A percentile compares a stretch with the other conserved stretches of the same genome.
These are phyloP conservation scores for Labia minor DNA, from an alignment of 2,888 invertebrate species.

Conservation along the genomic window DNA sequence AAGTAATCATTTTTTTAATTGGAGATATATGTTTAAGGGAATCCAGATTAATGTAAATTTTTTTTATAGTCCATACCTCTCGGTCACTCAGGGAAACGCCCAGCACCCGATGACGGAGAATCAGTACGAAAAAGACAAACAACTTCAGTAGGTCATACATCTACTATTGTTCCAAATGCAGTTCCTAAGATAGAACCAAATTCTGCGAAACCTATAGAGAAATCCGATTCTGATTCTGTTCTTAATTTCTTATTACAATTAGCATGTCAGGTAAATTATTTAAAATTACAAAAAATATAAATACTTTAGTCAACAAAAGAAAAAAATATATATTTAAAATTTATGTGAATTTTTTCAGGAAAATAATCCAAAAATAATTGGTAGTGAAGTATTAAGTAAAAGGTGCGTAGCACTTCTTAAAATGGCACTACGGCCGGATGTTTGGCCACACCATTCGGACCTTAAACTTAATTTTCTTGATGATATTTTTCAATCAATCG, in stretches of 20 bases:
- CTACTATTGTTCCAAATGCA: conserved; percentile 14
- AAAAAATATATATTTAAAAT: too few species aligned
- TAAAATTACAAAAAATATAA: too few species aligned
- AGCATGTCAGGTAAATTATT: conserved; percentile 67
- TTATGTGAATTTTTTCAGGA: too few species aligned
- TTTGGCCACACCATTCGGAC: conserved; percentile 88
- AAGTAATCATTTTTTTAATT: conserved; percentile 29
- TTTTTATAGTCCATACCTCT: background rate
- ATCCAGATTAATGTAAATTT: background rate
- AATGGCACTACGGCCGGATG: conserved; percentile 80
- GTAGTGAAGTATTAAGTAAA: conserved; percentile 62
- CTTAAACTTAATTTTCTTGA: conserved; percentile 84
- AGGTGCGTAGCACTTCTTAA: conserved; percentile 80
- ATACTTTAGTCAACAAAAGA: too few species aligned
- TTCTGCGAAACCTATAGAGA: conserved; percentile 71
- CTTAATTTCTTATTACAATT: conserved; percentile 80
- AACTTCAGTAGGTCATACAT: background rate
- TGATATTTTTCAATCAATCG: conserved; percentile 60
- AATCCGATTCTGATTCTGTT: conserved; percentile 79
- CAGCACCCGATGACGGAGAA: conserved; percentile 30
- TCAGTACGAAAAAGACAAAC: conserved; percentile 32
- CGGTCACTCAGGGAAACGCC: conserved; percentile 29
- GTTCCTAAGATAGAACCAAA: conserved; percentile 50
- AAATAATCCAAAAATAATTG: conserved; percentile 51
- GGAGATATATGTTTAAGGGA: background rate